Evolutionary conservation across 1,140 invertebrate species (phyloP), one percentile per base, ranked within the genome.

Genomic region (Lethrus apterus): DNA sequence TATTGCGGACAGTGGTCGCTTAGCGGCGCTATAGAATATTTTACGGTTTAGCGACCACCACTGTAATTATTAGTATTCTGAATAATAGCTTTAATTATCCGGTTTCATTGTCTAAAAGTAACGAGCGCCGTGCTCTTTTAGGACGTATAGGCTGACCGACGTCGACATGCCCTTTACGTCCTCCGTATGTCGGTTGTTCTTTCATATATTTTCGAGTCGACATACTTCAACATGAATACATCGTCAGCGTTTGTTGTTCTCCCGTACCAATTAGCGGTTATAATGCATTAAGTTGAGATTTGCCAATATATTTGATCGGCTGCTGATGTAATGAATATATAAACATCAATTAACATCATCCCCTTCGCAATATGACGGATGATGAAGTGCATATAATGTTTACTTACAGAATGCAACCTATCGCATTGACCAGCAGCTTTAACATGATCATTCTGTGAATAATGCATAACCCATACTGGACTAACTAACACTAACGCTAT

Each of bases 21-120:
- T 21, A 40, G 36, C 36, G 17, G 15, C 19, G 5, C 13, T 40
- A 11, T 4, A 4, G 24, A 40, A n/a, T 14, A 40, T 40, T 40
- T 40, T 40, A 40, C 24, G 36, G 36, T 24, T 40, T 40, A 33
- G 26, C 11, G 29, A 15, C 18, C 30, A 18, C 15, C 36, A 9
- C 29, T 18, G 35, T n/a, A 26, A 23, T 17, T 44, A 48, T 44
- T 44, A 44, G 31, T 35, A 50, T 35, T 24, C 31, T 20, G 44
- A 44, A 50, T 50, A 50, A 50, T 50, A 45, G 48, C 34, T 50
- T 50, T 50, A 50, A 50, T 50, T 50, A 50, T 50, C 44, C 43
- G 30, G 48, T 15, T 35, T 42, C 21, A 11, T n/a, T 38, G 29
- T 11, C 19, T 9, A 24, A 15, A 32, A 29, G 5, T 32, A 44